These are phyloP conservation scores for Helicorthomorpha holstii DNA, from an alignment of 1,140 invertebrate genomes.

Conservation along the genomic window DNA sequence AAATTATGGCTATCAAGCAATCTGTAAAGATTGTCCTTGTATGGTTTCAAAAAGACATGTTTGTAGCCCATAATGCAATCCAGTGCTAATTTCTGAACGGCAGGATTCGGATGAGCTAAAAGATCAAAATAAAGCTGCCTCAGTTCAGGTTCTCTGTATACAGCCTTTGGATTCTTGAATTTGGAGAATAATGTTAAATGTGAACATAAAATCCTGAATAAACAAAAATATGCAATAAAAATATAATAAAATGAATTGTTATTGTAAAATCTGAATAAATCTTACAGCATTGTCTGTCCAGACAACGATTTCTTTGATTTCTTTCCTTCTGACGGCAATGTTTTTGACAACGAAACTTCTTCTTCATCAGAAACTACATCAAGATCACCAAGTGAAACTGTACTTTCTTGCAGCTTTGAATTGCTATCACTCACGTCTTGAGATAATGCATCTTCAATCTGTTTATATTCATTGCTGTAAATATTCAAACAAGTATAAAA, in stretches of 20 bases:
- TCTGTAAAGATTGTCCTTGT: slow-evolving; percentile 52
- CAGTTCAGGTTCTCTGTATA: slow-evolving; percentile 56
- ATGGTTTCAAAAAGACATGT: slow-evolving; percentile 51
- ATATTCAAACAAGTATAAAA: slow-evolving; percentile 1
- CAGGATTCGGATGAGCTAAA: slow-evolving; percentile 51
- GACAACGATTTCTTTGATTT: background rate
- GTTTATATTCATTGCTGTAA: slow-evolving; percentile 7
- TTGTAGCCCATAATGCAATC: slow-evolving; percentile 73
- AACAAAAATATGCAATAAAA: slow-evolving; percentile 12
- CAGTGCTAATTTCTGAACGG: slow-evolving; percentile 65
- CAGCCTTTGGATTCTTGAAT: slow-evolving; percentile 57
- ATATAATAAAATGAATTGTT: background rate
- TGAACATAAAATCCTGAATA: slow-evolving; percentile 43
- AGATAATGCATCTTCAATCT: slow-evolving; percentile 15
- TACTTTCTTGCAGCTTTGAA: slow-evolving; percentile 19
- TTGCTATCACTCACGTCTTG: slow-evolving; percentile 16
- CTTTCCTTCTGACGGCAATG: background rate
- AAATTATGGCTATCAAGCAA: slow-evolving; percentile 74
- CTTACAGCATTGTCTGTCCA: background rate
- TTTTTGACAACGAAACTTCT: slow-evolving; percentile 8
- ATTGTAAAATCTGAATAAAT: background rate
- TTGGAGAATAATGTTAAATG: slow-evolving; percentile 58
- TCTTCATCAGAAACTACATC: too few species aligned
- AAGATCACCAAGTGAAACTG: too few species aligned
- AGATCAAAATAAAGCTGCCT: slow-evolving; percentile 57